phyloP scores from a whole-genome alignment of 2,888 invertebrate genomes.

The Ophraella communa region DNA sequence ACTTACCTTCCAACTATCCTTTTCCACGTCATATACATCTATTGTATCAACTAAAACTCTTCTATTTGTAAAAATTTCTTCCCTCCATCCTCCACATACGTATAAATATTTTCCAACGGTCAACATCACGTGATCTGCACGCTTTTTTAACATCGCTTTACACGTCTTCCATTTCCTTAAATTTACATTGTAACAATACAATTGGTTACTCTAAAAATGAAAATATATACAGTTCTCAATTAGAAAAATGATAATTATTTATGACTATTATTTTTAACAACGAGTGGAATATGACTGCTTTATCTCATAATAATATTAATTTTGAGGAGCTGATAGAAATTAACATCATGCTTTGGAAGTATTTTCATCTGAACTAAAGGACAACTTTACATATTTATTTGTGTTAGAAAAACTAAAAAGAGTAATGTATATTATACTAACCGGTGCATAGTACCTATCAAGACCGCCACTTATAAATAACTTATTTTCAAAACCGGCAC shows the following conservation, averaged over 20 bases:
- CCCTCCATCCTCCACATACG: constrained; percentile 72
- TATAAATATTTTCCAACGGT: constrained; percentile 65
- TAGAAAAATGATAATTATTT: no score
- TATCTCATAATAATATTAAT: no score
- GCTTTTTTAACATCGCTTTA: constrained; percentile 65
- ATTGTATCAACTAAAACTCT: constrained; percentile 64
- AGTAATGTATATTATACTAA: background rate
- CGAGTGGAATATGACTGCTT: no score
- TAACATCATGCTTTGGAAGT: no score
- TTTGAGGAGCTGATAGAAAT: no score
- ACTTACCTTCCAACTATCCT: constrained; percentile 64
- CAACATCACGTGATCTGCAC: constrained; percentile 72
- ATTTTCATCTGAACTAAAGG: no score
- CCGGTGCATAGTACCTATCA: constrained; percentile 62
- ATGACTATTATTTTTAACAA: no score
- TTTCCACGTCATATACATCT: constrained; percentile 68
- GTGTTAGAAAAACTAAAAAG: no score
- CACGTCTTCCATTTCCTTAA: constrained; percentile 64
- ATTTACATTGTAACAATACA: constrained; percentile 63
- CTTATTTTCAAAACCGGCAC: constrained; percentile 57
- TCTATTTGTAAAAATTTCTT: constrained; percentile 62
- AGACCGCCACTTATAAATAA: constrained; percentile 64
- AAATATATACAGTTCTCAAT: background rate
- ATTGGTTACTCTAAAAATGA: constrained; percentile 33
- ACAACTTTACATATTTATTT: no score